Evolutionary conservation across 2,888 invertebrate species (phyloP), one percentile per base, ranked within the genome.

Genomic region (Parnassius glacialis): DNA sequence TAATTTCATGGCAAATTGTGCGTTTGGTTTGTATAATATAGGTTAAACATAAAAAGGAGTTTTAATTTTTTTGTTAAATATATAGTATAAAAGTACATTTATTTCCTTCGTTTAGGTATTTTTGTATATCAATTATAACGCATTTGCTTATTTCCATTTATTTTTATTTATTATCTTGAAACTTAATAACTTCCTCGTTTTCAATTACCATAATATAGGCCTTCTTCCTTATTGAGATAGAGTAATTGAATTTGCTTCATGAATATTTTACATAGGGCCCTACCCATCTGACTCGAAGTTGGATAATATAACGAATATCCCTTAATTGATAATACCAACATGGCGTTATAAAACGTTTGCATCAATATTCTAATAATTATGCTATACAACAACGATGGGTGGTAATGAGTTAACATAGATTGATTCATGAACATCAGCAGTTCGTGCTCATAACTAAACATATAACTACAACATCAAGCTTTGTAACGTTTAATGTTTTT

Each of bases 381-480:
- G n/a, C 41, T n/a, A n/a, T 11, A 47, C 43, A 13, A n/a, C 3
- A 55, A 41, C 34, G 45, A 62, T 55, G 25, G 20, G 34, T 50
- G 52, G 41, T 44, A 41, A 59, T 64, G 59, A 57, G 16, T 54
- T 43, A 43, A 60, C 51, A 67, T 65, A 69, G 67, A 69, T 65
- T 57, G 65, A 68, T 64, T 66, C 9, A 51, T 59, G 55, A 12
- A 55, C 64, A 68, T 44, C 25, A 53, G 60, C 61, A 60, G 62
- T 48, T 43, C 59, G 54, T 59, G 59, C 54, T 20, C 48, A 45
- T 64, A 55, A 42, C 62, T 67, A 67, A 51, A 68, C 67, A 68
- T 66, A 55, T 60, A 69, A 61, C 66, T 65, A 66, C 68, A 52
- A 68, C 63, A 58, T 65, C 41, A 67, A 65, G 66, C 67, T 47